Base-by-base conservation (phyloP, 1,140 invertebrate species). In the Diorhabda elongata region DNA sequence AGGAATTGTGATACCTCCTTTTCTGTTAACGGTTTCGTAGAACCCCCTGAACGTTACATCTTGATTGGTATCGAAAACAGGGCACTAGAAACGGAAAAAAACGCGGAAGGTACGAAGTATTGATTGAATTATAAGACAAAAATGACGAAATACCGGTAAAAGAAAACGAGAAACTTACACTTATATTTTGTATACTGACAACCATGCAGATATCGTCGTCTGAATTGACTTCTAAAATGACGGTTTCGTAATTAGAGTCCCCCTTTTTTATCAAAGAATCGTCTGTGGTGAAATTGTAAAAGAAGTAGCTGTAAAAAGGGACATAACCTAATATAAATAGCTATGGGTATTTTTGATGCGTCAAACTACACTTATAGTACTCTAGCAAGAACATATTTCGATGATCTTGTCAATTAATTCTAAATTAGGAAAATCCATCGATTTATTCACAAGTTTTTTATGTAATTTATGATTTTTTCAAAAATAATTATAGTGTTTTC, bases 151-250 rank as follows among this genome's bases (percentile, higher is more conserved):
- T 26, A 26, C 26, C 26, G 26, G 26, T 47, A 11, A 58, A 47
- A 41, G 45, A 64, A 63, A 43, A 42, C n/a, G 41, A n/a, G 64
- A 43, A 64, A 83, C 86, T 84, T 82, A 92, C 90, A 71, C 86
- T 86, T 59, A 86, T 84, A 78, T 91, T 89, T 78, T 92, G 91
- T 75, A 93, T 87, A 42, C 91, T 92, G 3, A 92, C 84, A 5
- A 87, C 85, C 80, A 89, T 88, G 76, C 91, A 93, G 5, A 85
- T 81, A 43, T 85, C 81, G 77, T 90, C 87, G 52, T 85, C 77
- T 0, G 91, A 92, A 47, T 83, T 83, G 7, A 90, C 87, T 79
- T 86, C 84, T 2, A 92, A 81, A 42, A 91, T 82, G 0, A 92
- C 89, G 61, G 85, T 87, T 69, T 89, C 81, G 5, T 84, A 79